Base-by-base conservation (phyloP, 1,140 invertebrate genomes). In the Sipha flava region DNA sequence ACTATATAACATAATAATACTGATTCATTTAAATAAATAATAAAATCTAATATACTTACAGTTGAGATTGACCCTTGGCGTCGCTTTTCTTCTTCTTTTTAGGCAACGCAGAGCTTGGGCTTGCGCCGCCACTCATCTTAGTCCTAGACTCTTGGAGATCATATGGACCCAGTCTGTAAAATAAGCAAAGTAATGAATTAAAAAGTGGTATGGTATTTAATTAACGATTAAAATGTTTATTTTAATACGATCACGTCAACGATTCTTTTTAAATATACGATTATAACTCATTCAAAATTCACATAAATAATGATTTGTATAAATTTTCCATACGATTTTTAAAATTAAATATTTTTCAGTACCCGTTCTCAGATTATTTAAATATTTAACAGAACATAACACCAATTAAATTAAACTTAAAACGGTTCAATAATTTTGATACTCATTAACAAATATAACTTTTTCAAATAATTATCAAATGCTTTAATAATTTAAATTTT, bases 61-160 rank as follows among this genome's bases (percentile, higher is more conserved):
- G 89, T 89, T 94, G 92, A 83, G 92, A 91, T 87, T 92, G 91
- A 83, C 91, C 91, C 87, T 93, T 93, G 85, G 88, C 90, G 87
- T 93, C 91, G 85, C 90, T 90, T 89, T 93, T 93, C 89, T 92
- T 93, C 87, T 91, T 90, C 87, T 92, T 93, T 87, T 93, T 93
- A 86, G 89, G 90, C 87, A 88, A 89, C 85, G 88, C 90, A 87
- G 73, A 57, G 73, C 73, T 77, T 18, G 73, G 73, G 73, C 90
- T 89, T 85, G 89, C 89, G 87, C 92, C 90, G 85, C 88, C 87
- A 89, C 90, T 93, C 92, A 93, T 93, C 90, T 93, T 93, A 90
- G 89, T 89, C 90, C 92, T 91, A 87, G 91, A 91, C 90, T 91
- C 91, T 87, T 92, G 91, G 86, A 92, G 88, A 86, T 93, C 91